A percentile compares a stretch with the other conserved stretches of the same genome.
Conservation (phyloP, 2,888 invertebrate species). For the Coenonympha arcania region DNA sequence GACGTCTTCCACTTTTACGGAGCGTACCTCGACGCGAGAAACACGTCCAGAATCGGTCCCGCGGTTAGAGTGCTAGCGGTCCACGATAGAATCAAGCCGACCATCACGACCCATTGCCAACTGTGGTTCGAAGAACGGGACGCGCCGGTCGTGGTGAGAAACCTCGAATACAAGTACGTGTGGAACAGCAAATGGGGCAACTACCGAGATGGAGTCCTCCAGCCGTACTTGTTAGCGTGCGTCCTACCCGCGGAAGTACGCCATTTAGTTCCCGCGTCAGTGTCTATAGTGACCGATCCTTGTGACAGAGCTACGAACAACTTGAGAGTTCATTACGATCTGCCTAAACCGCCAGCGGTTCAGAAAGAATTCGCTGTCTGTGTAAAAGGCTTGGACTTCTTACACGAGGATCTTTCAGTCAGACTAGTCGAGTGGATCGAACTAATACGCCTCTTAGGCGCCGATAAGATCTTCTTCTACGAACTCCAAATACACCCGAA, state of each 20-base stretch:
- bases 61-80: slow-evolving; percentile 89
- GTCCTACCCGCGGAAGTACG: slow-evolving; percentile 85
- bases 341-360: slow-evolving; percentile 68
- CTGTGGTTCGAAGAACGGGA: slow-evolving; percentile 91
- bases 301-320: slow-evolving; percentile 92
- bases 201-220: slow-evolving; percentile 91
- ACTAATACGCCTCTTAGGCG: slow-evolving; percentile 86
- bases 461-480: slow-evolving; percentile 93
- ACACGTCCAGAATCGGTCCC: slow-evolving; percentile 84
- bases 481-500: slow-evolving; percentile 93
- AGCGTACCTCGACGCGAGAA: slow-evolving; percentile 89
- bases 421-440: slow-evolving; percentile 96
- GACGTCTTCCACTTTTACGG: slow-evolving; percentile 94
- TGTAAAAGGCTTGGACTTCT: slow-evolving; percentile 94
- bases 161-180: slow-evolving; percentile 92
- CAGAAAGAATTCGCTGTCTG: slow-evolving; percentile 92
- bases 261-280: slow-evolving; percentile 83
- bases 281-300: slow-evolving; percentile 87
- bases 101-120: slow-evolving; percentile 86
- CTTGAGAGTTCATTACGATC: slow-evolving; percentile 85
- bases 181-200: slow-evolving; percentile 97
- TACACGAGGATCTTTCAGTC: slow-evolving; percentile 91
- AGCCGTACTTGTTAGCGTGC: slow-evolving; percentile 92
- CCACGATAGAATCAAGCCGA: slow-evolving; percentile 91
- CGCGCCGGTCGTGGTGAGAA: slow-evolving; percentile 85